phyloP scores from a whole-genome alignment of 2,888 invertebrate species.

The Pimpla rufipes region DNA sequence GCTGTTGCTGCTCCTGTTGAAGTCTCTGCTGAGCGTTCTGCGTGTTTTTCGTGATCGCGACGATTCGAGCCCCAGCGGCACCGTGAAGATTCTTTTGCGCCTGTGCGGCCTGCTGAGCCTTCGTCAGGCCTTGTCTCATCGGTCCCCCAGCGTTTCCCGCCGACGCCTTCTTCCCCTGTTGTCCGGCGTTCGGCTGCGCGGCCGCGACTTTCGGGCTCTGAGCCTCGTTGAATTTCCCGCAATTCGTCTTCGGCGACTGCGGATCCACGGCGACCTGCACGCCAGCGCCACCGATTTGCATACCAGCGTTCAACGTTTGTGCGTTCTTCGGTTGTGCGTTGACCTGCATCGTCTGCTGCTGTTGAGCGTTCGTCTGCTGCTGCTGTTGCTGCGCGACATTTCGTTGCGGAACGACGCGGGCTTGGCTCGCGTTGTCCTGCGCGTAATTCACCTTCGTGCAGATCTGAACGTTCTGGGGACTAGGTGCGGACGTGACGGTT shows the following conservation, averaged over 20 bases:
- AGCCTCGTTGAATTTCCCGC: constrained; percentile 67
- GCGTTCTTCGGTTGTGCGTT: constrained; percentile 64
- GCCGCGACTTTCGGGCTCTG: constrained; percentile 52
- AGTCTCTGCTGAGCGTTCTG: constrained; percentile 76
- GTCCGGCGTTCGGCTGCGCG: constrained; percentile 55
- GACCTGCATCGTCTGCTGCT: constrained; percentile 67
- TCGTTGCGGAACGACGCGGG: constrained; percentile 54
- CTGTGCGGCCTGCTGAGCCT: constrained; percentile 63
- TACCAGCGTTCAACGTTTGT: constrained; percentile 65
- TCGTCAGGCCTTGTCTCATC: constrained; percentile 66
- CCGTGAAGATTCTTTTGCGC: constrained; percentile 69
- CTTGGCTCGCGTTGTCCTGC: constrained; percentile 70
- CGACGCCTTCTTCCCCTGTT: constrained; percentile 55
- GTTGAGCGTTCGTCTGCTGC: constrained; percentile 70
- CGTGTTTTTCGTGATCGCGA: constrained; percentile 78
- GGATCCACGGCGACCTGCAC: constrained; percentile 68
- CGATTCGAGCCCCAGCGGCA: constrained; percentile 73
- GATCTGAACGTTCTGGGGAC: constrained; percentile 79
- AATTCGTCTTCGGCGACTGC: constrained; percentile 63
- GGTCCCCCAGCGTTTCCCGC: constrained; percentile 59
- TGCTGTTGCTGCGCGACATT: constrained; percentile 51
- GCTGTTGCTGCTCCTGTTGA: constrained; percentile 76
- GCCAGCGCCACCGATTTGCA: constrained; percentile 67
- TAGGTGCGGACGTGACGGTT: constrained; percentile 73
- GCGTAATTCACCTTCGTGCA: constrained; percentile 75